Percentiles rank a stretch among this genome's conserved stretches.
Evolutionary conservation across 2,888 invertebrate genomes (phyloP).

Genomic region (Tetragonula carbonaria): DNA sequence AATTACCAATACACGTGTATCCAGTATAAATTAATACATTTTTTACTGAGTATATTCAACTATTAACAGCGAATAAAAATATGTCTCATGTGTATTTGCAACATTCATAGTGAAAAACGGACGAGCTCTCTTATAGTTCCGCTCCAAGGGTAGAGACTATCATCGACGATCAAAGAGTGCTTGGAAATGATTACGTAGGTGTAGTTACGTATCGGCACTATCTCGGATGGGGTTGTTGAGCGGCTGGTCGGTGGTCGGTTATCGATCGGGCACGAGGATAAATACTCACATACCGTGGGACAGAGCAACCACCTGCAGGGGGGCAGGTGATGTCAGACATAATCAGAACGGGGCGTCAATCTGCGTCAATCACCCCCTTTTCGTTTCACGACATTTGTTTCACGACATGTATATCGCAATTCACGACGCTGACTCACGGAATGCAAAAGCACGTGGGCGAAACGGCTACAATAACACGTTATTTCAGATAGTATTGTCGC

Average conservation of each 20-base stretch:
- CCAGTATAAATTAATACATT: too few species aligned
- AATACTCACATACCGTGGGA: constrained; percentile 65
- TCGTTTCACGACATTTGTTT: constrained; percentile 54
- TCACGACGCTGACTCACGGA: constrained; percentile 49
- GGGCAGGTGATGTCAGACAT: constrained; percentile 71
- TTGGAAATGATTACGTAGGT: constrained; percentile 58
- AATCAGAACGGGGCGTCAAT: constrained; percentile 72
- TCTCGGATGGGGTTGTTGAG: constrained; percentile 52
- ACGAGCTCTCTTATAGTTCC: constrained; percentile 6
- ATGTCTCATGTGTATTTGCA: neutral
- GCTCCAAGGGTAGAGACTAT: constrained; percentile 25
- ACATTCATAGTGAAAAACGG: neutral
- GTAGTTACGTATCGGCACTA: constrained; percentile 46
- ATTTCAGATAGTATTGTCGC: neutral
- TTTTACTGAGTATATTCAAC: too few species aligned
- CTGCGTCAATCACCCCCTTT: constrained; percentile 56
- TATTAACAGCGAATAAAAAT: neutral
- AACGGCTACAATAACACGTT: too few species aligned
- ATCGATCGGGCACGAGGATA: constrained; percentile 65
- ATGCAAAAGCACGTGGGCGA: constrained; percentile 14
- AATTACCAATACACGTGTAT: too few species aligned
- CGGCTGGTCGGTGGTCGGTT: constrained; percentile 58
- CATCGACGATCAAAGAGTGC: constrained; percentile 40
- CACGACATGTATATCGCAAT: constrained; percentile 56
- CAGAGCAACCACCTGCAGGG: constrained; percentile 71